phyloP scores from a whole-genome alignment of 2,113 vertebrate species.

The Dasypus novemcinctus region DNA sequence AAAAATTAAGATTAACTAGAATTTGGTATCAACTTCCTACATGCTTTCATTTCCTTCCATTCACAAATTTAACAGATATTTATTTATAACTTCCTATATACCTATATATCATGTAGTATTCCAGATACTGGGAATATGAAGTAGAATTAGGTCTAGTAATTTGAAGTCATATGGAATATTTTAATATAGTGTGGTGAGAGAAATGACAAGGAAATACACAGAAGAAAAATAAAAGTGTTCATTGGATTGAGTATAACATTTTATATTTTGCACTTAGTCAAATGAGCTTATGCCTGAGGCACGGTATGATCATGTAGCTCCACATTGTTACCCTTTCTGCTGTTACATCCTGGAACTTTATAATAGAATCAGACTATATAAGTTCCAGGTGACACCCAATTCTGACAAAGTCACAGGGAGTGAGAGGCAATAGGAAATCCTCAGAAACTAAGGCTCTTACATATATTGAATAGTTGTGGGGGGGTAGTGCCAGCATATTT shows the following conservation, averaged over 20 bases:
- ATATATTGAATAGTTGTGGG: rapidly evolving
- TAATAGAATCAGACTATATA: background rate
- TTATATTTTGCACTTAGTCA: background rate
- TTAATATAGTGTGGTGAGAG: background rate
- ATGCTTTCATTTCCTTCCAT: background rate
- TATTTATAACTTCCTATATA: background rate
- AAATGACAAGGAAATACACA: background rate
- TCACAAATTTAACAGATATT: background rate
- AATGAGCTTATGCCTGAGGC: background rate
- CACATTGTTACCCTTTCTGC: background rate
- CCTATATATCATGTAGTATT: background rate
- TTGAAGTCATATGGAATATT: background rate
- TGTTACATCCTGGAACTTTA: background rate
- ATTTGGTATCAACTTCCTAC: background rate
- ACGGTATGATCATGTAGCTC: background rate
- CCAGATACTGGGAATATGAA: background rate
- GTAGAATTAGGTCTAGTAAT: background rate
- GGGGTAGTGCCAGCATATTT: background rate
- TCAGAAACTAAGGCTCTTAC: background rate
- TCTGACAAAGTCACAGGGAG: background rate
- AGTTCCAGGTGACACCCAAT: background rate
- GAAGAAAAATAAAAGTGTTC: background rate
- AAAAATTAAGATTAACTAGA: background rate
- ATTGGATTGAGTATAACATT: background rate
- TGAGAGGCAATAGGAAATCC: background rate